Percentiles rank a stretch among this genome's conserved stretches.
These are phyloP conservation scores for Patiria pectinifera DNA, from an alignment of 53 echinoderm and acorn worm genomes.

Conservation along the genomic window DNA sequence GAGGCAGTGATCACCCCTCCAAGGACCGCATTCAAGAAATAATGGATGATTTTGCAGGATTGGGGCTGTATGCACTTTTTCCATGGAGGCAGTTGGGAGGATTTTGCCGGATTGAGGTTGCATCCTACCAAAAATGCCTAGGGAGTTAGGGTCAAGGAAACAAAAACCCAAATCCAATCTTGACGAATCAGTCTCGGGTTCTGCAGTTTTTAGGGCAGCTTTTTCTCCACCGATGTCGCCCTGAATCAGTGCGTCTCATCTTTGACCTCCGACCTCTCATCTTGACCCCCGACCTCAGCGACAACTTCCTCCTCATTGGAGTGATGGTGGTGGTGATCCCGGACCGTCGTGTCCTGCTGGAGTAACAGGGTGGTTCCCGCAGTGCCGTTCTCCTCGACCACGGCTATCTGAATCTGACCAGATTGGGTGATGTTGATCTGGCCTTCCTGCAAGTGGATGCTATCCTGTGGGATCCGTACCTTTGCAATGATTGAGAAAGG, in stretches of 20 bases:
- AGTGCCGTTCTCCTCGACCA: constrained; percentile 53
- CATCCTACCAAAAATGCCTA: too few species aligned
- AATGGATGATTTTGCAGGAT: too few species aligned
- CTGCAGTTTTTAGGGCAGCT: not conserved
- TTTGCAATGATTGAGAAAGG: not conserved
- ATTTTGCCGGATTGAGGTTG: too few species aligned
- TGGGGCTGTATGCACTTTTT: too few species aligned
- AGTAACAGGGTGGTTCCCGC: constrained; percentile 32
- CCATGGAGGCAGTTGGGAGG: too few species aligned
- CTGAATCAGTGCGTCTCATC: not conserved
- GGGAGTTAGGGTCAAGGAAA: too few species aligned
- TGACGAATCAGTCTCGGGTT: not conserved
- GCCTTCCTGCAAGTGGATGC: constrained; percentile 39
- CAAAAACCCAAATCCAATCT: too few species aligned
- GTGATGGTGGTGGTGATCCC: not conserved
- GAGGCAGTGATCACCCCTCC: too few species aligned
- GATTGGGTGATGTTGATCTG: constrained; percentile 60
- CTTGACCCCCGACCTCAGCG: not conserved
- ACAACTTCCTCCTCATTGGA: not conserved
- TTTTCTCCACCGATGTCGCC: not conserved
- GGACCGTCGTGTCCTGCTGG: constrained; percentile 3
- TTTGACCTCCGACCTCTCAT: not conserved
- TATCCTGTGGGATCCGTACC: constrained; percentile 35
- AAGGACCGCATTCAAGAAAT: too few species aligned
- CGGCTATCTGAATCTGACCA: constrained; percentile 52